These are phyloP conservation scores for Sebastes taczanowskii DNA, from an alignment of 2,797 vertebrate species.

Conservation along the genomic window DNA sequence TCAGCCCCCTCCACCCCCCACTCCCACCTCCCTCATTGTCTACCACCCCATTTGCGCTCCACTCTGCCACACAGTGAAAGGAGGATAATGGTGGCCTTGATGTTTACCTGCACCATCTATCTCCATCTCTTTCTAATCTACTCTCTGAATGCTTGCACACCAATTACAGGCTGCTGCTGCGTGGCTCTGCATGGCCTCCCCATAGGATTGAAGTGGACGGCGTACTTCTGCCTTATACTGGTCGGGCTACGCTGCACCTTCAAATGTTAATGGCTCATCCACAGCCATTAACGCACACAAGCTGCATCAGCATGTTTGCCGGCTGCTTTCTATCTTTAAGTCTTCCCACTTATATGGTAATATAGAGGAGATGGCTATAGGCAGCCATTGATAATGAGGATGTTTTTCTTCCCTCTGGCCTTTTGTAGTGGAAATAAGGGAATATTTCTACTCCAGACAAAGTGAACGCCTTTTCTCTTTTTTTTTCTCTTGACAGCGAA, in stretches of 20 bases:
- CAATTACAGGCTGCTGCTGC: conserved; percentile 62
- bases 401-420: conserved; percentile 28
- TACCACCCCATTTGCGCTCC: conserved; percentile 58
- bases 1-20: neutral
- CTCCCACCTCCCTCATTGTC: conserved; percentile 57
- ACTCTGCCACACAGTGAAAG: conserved; percentile 54
- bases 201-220: conserved; percentile 74
- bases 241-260: conserved; percentile 78
- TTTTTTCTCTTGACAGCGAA: conserved; percentile 16
- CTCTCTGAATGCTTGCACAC: conserved; percentile 69
- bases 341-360: conserved; percentile 64
- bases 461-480: conserved; percentile 20
- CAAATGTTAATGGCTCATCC: conserved; percentile 82
- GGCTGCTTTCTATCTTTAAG: conserved; percentile 34
- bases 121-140: conserved; percentile 59
- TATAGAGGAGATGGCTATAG: conserved; percentile 49
- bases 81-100: conserved; percentile 72
- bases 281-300: conserved; percentile 76
- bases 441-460: conserved; percentile 47
- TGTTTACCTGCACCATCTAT: conserved; percentile 63
- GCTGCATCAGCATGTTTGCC: conserved; percentile 76
- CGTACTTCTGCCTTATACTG: conserved; percentile 71
- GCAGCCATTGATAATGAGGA: conserved; percentile 41
- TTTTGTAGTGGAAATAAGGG: conserved; percentile 68
- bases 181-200: conserved; percentile 67